Percentiles rank a stretch among this genome's conserved stretches.
Evolutionary conservation across 2,888 invertebrate species (phyloP).

Genomic region (Brenthis hecate): DNA sequence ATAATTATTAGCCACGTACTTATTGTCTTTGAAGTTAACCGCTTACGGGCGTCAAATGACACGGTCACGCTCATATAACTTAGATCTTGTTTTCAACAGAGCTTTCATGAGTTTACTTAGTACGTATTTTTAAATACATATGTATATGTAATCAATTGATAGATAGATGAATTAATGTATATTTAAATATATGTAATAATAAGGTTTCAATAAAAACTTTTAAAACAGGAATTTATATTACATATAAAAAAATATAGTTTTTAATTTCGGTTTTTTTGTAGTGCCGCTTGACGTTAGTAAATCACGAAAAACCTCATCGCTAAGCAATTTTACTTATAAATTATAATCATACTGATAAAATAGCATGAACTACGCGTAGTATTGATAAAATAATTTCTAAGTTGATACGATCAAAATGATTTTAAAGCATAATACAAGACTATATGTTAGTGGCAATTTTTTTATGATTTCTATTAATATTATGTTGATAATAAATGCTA

Average conservation of each 20-base stretch:
- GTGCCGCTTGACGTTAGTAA: not conserved
- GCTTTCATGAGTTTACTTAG: not conserved
- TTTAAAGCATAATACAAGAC: not conserved
- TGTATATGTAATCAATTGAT: not conserved
- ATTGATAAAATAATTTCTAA: constrained; percentile 8
- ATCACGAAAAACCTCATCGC: constrained; percentile 10
- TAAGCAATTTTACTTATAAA: constrained; percentile 8
- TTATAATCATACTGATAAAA: constrained; percentile 7
- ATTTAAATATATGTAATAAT: not conserved
- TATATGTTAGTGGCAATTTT: not conserved
- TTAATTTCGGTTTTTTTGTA: too few species aligned
- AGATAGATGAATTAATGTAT: too few species aligned
- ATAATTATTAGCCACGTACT: constrained; percentile 52
- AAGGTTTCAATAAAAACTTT: not conserved
- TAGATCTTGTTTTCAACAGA: constrained; percentile 26
- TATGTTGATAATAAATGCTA: not conserved
- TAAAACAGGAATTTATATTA: not conserved
- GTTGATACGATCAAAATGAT: not conserved
- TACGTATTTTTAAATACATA: not conserved
- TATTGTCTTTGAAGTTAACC: constrained; percentile 58
- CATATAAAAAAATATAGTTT: too few species aligned
- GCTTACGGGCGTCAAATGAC: constrained; percentile 61
- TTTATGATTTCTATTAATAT: not conserved
- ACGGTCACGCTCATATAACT: constrained; percentile 56
- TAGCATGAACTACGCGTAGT: constrained; percentile 2